Conservation (phyloP, 2,888 invertebrate genomes). For the Gymnoscelis rufifasciata region DNA sequence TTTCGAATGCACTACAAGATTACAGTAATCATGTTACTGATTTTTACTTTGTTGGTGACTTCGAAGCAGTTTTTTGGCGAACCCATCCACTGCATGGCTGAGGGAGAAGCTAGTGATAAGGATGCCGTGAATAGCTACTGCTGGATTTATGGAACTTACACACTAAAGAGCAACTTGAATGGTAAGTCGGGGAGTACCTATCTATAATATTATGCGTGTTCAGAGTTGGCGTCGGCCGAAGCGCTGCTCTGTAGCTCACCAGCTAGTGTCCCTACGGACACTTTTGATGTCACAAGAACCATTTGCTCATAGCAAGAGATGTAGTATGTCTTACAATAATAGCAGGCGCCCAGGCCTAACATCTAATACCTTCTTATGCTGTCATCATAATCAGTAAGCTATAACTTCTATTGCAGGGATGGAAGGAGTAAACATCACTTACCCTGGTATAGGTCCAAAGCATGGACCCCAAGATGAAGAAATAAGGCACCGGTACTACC, state of each 20-base stretch:
- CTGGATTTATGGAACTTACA: slow-evolving; percentile 88
- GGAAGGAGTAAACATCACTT: slow-evolving; percentile 71
- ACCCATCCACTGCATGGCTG: slow-evolving; percentile 86
- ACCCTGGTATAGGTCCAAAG: slow-evolving; percentile 72
- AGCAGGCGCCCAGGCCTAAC: no score
- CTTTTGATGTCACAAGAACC: no score
- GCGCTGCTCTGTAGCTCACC: no score
- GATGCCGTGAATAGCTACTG: slow-evolving; percentile 86
- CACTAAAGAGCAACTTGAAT: slow-evolving; percentile 63
- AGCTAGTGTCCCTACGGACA: no score
- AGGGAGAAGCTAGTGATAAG: slow-evolving; percentile 65
- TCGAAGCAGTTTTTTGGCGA: slow-evolving; percentile 92
- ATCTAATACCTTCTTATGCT: background rate
- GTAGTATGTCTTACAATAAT: no score
- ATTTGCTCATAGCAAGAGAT: no score
- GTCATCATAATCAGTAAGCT: background rate
- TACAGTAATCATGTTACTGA: slow-evolving; percentile 84
- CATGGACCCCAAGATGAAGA: slow-evolving; percentile 63
- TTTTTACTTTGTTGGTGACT: slow-evolving; percentile 86
- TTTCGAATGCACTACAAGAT: slow-evolving; percentile 87
- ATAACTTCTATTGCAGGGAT: slow-evolving; percentile 45
- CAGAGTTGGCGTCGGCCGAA: no score
- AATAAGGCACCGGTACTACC: slow-evolving; percentile 82
- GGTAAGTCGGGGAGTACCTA: slow-evolving; percentile 43
- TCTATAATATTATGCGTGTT: no score